Percentiles rank a stretch among this genome's conserved stretches.
Evolutionary conservation across 2,888 invertebrate genomes (phyloP).

Genomic region (Melanargia galathea): DNA sequence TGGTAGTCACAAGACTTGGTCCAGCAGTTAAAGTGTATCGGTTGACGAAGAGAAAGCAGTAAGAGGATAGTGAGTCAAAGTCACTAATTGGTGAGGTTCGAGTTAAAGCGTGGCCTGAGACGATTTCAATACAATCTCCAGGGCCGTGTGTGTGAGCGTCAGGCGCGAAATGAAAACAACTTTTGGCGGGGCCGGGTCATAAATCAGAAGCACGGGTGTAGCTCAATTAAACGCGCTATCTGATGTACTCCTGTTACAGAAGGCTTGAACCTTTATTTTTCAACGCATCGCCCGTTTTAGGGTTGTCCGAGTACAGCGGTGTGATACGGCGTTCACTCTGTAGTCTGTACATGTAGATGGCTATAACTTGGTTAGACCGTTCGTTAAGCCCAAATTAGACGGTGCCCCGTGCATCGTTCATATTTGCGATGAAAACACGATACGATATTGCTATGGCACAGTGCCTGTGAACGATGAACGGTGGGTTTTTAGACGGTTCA

Average conservation of each 20-base stretch:
- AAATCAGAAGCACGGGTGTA: slow-evolving; percentile 78
- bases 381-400: too few relatives aligned
- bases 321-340: neutral
- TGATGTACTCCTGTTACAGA: slow-evolving; percentile 69
- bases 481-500: too few relatives aligned
- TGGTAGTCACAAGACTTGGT: too few relatives aligned
- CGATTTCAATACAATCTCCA: neutral
- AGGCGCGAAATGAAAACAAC: slow-evolving; percentile 75
- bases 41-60: too few relatives aligned
- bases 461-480: too few relatives aligned
- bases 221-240: slow-evolving; percentile 80
- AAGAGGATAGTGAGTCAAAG: too few relatives aligned
- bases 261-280: slow-evolving; percentile 49
- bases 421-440: too few relatives aligned
- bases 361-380: neutral
- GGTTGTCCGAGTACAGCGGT: slow-evolving; percentile 12
- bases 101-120: too few relatives aligned
- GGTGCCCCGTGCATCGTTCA: too few relatives aligned
- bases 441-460: too few relatives aligned
- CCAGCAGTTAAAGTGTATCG: too few relatives aligned
- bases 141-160: slow-evolving; percentile 43
- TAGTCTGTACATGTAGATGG: neutral
- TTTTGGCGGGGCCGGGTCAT: slow-evolving; percentile 76
- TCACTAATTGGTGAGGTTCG: too few relatives aligned
- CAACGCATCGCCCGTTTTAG: slow-evolving; percentile 55